Conservation (phyloP, 2,888 invertebrate species). For the Augiades crinisus region DNA sequence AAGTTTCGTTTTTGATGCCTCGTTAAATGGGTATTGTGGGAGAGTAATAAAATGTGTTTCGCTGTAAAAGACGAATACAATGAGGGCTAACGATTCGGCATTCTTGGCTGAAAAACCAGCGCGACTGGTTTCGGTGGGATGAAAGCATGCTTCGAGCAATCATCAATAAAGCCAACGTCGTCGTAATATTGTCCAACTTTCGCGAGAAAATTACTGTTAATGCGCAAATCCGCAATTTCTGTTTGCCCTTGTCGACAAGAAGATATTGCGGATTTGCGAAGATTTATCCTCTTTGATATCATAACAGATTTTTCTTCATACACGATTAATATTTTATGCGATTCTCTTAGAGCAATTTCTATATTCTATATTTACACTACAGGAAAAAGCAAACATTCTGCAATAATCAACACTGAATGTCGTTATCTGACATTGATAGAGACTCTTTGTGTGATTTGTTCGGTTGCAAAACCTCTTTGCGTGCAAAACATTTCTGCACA, state of each 20-base stretch:
- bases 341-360: too few relatives aligned
- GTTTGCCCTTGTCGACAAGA: not conserved
- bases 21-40: conserved; percentile 11
- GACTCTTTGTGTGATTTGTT: conserved; percentile 36
- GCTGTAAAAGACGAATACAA: conserved; percentile 28
- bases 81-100: conserved; percentile 34
- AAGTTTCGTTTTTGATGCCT: conserved; percentile 9
- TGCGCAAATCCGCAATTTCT: conserved; percentile 3
- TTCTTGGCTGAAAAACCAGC: conserved; percentile 38
- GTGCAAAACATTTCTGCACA: conserved; percentile 1
- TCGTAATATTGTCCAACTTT: conserved; percentile 33
- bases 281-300: not conserved
- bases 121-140: conserved; percentile 28
- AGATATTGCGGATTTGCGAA: not conserved
- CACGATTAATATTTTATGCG: too few relatives aligned
- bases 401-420: conserved; percentile 22
- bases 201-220: conserved; percentile 27
- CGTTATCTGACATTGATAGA: conserved; percentile 44
- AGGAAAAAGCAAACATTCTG: conserved; percentile 28
- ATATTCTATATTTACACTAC: conserved; percentile 28
- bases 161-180: conserved; percentile 26
- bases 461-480: conserved; percentile 33
- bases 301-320: too few relatives aligned
- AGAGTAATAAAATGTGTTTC: conserved; percentile 18
- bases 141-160: conserved; percentile 22